Conservation (phyloP, 2,888 invertebrate species). For the Dilophus febrilis region DNA sequence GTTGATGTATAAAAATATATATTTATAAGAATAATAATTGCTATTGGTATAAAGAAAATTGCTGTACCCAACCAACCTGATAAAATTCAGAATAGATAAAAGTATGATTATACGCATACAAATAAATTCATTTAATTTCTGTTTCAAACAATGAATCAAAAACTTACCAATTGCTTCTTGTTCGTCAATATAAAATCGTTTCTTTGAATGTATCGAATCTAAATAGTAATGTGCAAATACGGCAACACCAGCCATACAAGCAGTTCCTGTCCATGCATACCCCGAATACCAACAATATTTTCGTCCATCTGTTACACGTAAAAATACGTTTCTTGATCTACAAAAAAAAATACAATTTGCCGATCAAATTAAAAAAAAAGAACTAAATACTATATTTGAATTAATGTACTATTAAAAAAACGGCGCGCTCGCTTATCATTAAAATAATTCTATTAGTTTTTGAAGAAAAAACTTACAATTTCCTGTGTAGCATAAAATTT, state of each 20-base stretch:
- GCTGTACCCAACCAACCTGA: constrained; percentile 64
- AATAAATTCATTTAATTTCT: background rate
- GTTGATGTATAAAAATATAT: constrained; percentile 68
- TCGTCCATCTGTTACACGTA: constrained; percentile 66
- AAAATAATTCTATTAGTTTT: no score
- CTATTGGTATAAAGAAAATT: constrained; percentile 67
- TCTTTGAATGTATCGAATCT: constrained; percentile 43
- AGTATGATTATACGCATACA: background rate
- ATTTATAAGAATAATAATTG: constrained; percentile 60
- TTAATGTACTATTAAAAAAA: no score
- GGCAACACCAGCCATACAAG: constrained; percentile 52
- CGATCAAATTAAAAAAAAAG: background rate
- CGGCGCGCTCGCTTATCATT: no score
- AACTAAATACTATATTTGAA: background rate
- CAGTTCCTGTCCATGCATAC: constrained; percentile 62
- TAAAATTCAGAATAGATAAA: constrained; percentile 15
- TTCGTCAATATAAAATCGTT: constrained; percentile 36
- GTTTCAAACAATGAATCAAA: background rate
- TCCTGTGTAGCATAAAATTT: background rate
- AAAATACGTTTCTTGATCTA: constrained; percentile 67
- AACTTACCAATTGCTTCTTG: constrained; percentile 54
- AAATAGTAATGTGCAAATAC: constrained; percentile 67
- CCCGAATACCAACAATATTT: constrained; percentile 77
- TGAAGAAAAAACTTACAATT: no score
- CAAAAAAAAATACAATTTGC: constrained; percentile 17